A percentile compares a stretch with the other conserved stretches of the same genome.
Evolutionary conservation across 1,140 invertebrate genomes (phyloP).

Genomic region (Homalodisca vitripennis): DNA sequence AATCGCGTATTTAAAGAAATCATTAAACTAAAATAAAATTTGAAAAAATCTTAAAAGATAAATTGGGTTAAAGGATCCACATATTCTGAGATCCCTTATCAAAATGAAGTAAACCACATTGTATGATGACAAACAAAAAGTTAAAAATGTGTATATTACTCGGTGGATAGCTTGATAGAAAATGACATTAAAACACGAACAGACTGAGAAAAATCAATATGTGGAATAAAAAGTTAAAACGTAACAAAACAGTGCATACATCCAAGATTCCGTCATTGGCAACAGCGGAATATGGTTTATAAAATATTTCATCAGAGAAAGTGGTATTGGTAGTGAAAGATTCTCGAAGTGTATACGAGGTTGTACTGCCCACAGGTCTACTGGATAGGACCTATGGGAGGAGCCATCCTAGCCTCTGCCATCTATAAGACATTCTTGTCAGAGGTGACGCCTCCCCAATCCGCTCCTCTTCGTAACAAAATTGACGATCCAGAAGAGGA

Average conservation of each 20-base stretch:
- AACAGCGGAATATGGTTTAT: not conserved
- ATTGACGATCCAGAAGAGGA: slow-evolving; percentile 1
- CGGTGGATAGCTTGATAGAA: too few species aligned
- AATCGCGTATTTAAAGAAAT: too few species aligned
- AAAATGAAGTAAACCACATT: too few species aligned
- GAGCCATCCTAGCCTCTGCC: slow-evolving; percentile 52
- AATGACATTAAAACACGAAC: not conserved
- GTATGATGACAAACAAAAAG: too few species aligned
- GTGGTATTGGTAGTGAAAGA: not conserved
- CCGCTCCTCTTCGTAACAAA: slow-evolving; percentile 41
- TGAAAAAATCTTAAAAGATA: too few species aligned
- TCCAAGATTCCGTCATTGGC: not conserved
- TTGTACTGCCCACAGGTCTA: slow-evolving; percentile 57
- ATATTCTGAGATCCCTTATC: too few species aligned
- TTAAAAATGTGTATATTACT: too few species aligned
- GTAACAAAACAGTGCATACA: not conserved
- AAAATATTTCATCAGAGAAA: slow-evolving; percentile 1
- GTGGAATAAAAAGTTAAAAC: not conserved
- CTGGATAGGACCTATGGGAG: slow-evolving; percentile 67
- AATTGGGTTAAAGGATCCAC: too few species aligned
- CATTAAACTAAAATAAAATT: too few species aligned
- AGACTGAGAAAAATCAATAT: not conserved
- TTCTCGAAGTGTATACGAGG: not conserved
- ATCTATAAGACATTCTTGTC: slow-evolving; percentile 1
- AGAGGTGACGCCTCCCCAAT: not conserved